Percentiles rank a stretch among this genome's conserved stretches.
phyloP scores from a whole-genome alignment of 1,140 invertebrate genomes.

The Scylla paramamosain region DNA sequence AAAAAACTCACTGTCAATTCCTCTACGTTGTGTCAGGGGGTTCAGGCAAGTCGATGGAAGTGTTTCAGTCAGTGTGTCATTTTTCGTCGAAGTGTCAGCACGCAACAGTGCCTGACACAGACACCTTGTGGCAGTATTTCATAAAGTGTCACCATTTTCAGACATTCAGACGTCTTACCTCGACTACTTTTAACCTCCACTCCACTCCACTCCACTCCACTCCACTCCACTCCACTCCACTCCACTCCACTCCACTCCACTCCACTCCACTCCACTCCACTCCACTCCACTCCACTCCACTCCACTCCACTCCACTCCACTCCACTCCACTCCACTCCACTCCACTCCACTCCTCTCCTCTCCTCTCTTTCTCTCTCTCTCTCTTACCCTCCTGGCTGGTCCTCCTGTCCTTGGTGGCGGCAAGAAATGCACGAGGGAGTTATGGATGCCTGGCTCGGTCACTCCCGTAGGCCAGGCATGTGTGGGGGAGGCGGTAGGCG shows the following conservation, averaged over 20 bases:
- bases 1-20: too few species aligned
- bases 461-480: constrained; percentile 8
- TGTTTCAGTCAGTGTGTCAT: too few species aligned
- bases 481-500: neutral
- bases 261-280: neutral
- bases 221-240: neutral
- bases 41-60: too few species aligned
- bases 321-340: neutral
- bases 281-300: neutral
- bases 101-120: too few species aligned
- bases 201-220: neutral
- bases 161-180: too few species aligned
- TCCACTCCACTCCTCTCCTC: neutral
- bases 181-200: neutral
- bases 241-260: neutral
- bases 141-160: too few species aligned
- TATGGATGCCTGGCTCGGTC: constrained; percentile 60
- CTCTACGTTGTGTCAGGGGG: too few species aligned
- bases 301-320: too few species aligned
- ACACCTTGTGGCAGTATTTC: too few species aligned
- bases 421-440: constrained; percentile 41
- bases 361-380: constrained; percentile 5
- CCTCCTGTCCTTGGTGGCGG: constrained; percentile 31
- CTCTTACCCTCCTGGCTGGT: constrained; percentile 15
- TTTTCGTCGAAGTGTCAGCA: too few species aligned